phyloP scores from a whole-genome alignment of 1,140 invertebrate genomes.

The Drosophila kurseongensis region DNA sequence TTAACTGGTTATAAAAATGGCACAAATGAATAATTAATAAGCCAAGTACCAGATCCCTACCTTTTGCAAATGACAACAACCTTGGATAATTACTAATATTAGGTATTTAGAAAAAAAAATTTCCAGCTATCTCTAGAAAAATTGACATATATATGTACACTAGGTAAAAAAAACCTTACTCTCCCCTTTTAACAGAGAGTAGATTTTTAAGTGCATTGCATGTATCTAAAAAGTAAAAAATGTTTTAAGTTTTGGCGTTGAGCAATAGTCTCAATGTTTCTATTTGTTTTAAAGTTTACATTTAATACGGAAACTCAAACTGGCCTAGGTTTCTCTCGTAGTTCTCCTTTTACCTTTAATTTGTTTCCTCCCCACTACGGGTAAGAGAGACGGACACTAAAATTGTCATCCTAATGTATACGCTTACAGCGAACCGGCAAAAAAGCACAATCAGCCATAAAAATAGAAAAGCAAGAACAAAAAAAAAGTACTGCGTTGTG shows the following conservation, averaged over 20 bases:
- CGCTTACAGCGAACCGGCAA: neutral
- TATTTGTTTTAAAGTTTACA: slow-evolving; percentile 2
- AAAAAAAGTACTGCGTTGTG: slow-evolving; percentile 46
- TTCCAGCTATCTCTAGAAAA: neutral
- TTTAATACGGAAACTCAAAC: slow-evolving; percentile 2
- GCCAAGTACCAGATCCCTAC: neutral
- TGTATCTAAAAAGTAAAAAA: neutral
- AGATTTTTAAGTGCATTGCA: neutral
- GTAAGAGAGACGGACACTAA: too few species aligned
- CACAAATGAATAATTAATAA: slow-evolving; percentile 10
- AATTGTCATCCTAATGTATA: neutral
- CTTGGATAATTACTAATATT: neutral
- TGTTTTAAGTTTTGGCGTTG: too few species aligned
- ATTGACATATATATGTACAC: neutral
- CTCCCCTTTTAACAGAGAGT: too few species aligned
- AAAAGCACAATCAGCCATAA: slow-evolving; percentile 5
- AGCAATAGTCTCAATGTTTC: too few species aligned
- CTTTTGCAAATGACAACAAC: neutral
- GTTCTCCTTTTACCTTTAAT: neutral
- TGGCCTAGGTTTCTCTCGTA: neutral
- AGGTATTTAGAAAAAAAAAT: neutral
- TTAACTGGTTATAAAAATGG: slow-evolving; percentile 8
- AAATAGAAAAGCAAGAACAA: slow-evolving; percentile 15
- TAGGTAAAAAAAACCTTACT: too few species aligned
- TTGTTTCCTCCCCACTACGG: neutral